Conservation (phyloP, 1,140 invertebrate genomes). For the Aphaenogaster floridana region DNA sequence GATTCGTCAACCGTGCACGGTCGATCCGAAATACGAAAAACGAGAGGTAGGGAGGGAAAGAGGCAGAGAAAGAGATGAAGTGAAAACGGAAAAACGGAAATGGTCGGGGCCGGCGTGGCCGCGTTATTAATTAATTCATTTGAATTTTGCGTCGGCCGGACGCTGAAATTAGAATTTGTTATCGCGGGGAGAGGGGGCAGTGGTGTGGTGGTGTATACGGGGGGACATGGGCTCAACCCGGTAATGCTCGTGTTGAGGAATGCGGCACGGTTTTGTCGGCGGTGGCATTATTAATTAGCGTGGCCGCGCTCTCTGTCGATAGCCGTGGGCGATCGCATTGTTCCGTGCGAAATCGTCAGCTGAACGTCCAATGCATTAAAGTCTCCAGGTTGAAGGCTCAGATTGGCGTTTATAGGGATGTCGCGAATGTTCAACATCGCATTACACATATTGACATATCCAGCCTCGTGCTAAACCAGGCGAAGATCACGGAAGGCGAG, state of each 20-base stretch:
- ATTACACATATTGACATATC: background rate
- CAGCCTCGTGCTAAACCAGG: background rate
- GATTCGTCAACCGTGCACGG: background rate
- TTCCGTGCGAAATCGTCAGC: constrained; percentile 47
- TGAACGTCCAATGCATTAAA: constrained; percentile 7
- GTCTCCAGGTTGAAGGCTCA: background rate
- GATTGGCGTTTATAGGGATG: background rate
- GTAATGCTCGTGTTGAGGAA: constrained; percentile 12
- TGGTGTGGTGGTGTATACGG: background rate
- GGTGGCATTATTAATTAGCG: constrained; percentile 47
- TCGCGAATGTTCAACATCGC: background rate
- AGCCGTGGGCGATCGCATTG: constrained; percentile 17
- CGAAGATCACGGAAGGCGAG: background rate
- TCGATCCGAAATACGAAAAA: background rate
- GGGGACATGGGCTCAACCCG: constrained; percentile 1
- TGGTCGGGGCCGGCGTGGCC: background rate
- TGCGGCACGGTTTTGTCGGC: background rate
- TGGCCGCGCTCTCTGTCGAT: background rate
- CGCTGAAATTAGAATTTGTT: constrained; percentile 66
- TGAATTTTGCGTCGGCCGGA: constrained; percentile 46
- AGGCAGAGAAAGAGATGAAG: background rate
- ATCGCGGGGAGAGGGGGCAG: background rate
- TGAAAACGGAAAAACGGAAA: constrained; percentile 27
- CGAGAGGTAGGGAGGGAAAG: background rate
- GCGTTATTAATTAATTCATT: constrained; percentile 72